Evolutionary conservation across 1,140 invertebrate genomes (phyloP), one percentile per base, ranked within the genome.

Genomic region (Apis cerana): DNA sequence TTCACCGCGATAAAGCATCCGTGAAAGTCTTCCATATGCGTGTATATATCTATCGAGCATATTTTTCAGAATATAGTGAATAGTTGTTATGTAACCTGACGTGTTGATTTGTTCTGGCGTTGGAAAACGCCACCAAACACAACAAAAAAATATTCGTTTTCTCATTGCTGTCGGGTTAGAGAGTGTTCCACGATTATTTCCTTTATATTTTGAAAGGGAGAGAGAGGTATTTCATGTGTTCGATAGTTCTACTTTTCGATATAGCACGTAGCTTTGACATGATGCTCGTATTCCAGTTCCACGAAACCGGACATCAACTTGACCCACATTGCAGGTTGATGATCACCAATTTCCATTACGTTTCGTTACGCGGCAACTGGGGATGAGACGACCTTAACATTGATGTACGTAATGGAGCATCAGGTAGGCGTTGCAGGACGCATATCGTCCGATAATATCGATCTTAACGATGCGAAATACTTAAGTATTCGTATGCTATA

Each of bases 301-400:
- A 71, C 69, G 62, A 83, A 91, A 90, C 90, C 88, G 90, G 90
- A 90, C 89, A 86, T 91, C 84, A 90, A 90, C 88, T 90, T 91
- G 90, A 91, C 90, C 89, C 71, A 89, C 75, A 85, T 85, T 19
- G 64, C 48, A 33, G 52, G 75, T 58, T 56, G 70, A 84, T 68
- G 74, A 75, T 80, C 69, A 48, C 75, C 48, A 78, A 67, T 71
- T 77, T 85, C 77, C 80, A 68, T 64, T 78, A 72, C 75, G 82
- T 83, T 78, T 77, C 48, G 67, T 58, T 78, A 75, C 54, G 69
- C 74, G 76, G 74, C 33, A 33, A 56, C 15, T 61, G 74, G 50
- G 54, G 62, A 80, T 75, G 80, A 74, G 78, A 75, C 88, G 87
- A 90, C 90, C 90, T 90, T 91, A 88, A 90, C 90, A 90, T 91